Evolutionary conservation across 2,797 vertebrate species (phyloP), one percentile per base, ranked within the genome.

Genomic region (Ctenochaetus hawaiiensis): DNA sequence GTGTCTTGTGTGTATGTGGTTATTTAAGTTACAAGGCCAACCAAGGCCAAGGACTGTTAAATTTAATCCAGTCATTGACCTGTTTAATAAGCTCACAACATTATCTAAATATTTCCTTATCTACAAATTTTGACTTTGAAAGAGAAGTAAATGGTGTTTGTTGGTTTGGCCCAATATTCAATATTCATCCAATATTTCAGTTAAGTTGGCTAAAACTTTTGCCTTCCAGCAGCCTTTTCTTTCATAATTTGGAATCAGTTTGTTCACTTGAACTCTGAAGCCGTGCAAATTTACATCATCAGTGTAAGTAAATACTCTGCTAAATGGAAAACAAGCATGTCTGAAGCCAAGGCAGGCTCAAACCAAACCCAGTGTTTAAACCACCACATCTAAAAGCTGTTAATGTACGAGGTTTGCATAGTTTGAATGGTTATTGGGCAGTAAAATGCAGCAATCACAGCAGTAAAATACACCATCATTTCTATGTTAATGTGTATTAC

Each of bases 401-500:
- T 66, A 72, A 18, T 63, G 43, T 48, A 9, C 5, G 16, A 78
- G 39, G 69, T 74, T 39, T n/a, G 44, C 23, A 1, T 5, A 67
- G 16, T 67, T 56, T 73, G 7, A 51, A 72, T 52, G 45, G 67
- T 75, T 62, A 75, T 43, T 44, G 49, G 18, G 26, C 11, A 37
- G 59, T 67, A 79, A 65, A 26, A 56, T 20, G 5, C 2, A 13
- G 62, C 43, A 56, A 52, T 65, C 22, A 66, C 23, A 68, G 52
- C 75, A 54, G 67, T 4, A 22, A 61, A 67, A 39, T 6, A 39
- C 67, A 60, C 47, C 34, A 16, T 59, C 17, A 49, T 64, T 75
- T 77, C 63, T 64, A 49, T 74, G 54, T 39, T 72, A 76, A 80
- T 80, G 44, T 75, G 67, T 51, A 81, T 66, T 41, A 54, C 54